Evolutionary conservation across 2,797 vertebrate genomes (phyloP).

Genomic region (Pangasius sanitwongsei): DNA sequence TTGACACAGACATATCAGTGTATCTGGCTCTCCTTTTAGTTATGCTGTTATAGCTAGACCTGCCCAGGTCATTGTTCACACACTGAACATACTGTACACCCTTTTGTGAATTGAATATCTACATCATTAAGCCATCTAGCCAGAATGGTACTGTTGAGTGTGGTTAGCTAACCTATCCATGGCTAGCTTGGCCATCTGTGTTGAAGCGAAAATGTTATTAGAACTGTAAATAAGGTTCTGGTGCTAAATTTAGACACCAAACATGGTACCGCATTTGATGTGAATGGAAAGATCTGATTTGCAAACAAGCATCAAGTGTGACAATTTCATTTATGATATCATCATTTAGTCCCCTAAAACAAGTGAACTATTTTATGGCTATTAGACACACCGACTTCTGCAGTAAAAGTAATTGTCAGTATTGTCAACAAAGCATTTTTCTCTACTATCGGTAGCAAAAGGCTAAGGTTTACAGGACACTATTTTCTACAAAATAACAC

Average conservation of each 20-base stretch:
- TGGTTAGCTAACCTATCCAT: not conserved
- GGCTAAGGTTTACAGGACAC: not conserved
- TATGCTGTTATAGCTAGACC: no score
- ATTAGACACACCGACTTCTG: not conserved
- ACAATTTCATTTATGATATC: not conserved
- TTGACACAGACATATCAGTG: not conserved
- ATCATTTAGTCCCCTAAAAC: not conserved
- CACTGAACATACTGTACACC: not conserved
- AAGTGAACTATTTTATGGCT: not conserved
- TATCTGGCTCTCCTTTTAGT: not conserved
- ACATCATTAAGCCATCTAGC: not conserved
- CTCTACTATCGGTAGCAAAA: not conserved
- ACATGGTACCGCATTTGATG: not conserved
- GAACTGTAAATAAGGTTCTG: not conserved
- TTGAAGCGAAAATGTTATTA: not conserved
- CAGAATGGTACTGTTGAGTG: not conserved
- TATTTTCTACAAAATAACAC: conserved; percentile 1
- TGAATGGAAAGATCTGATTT: not conserved
- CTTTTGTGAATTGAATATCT: not conserved
- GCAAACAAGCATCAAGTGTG: not conserved
- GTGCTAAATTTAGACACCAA: not conserved
- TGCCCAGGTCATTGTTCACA: not conserved
- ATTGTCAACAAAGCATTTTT: not conserved
- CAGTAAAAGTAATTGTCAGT: not conserved
- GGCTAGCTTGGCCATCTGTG: not conserved